Conservation (phyloP, 2,888 invertebrate species). For the Agriopis marginaria region DNA sequence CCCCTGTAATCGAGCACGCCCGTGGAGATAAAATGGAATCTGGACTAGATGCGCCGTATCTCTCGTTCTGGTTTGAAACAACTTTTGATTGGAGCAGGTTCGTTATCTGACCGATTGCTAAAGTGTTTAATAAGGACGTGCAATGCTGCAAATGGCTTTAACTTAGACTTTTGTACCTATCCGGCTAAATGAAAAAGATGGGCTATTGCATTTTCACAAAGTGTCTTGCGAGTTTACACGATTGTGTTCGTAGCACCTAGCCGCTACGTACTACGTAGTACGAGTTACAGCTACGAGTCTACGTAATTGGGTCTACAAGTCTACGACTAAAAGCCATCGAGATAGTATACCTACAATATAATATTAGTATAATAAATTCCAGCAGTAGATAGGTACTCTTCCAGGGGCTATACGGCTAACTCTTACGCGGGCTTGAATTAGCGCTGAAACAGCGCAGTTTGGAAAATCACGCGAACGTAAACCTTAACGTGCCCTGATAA, state of each 20-base stretch:
- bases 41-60: slow-evolving; percentile 62
- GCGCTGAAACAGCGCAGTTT: no score
- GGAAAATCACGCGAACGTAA: no score
- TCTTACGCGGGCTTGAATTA: no score
- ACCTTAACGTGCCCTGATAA: no score
- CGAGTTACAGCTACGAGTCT: not conserved
- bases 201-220: not conserved
- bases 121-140: not conserved
- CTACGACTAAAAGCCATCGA: no score
- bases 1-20: slow-evolving; percentile 84
- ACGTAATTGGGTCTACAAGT: no score
- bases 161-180: not conserved
- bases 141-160: no score
- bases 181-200: not conserved
- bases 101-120: not conserved
- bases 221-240: not conserved
- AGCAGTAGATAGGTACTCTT: no score
- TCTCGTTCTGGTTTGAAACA: slow-evolving; percentile 38
- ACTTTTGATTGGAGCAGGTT: slow-evolving; percentile 31
- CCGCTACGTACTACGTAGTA: not conserved
- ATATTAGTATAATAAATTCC: no score
- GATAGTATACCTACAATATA: no score
- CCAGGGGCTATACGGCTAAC: no score
- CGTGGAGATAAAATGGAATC: slow-evolving; percentile 69
- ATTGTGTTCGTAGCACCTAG: not conserved